Conservation (phyloP, 2,113 vertebrate species). For the Lota lota region DNA sequence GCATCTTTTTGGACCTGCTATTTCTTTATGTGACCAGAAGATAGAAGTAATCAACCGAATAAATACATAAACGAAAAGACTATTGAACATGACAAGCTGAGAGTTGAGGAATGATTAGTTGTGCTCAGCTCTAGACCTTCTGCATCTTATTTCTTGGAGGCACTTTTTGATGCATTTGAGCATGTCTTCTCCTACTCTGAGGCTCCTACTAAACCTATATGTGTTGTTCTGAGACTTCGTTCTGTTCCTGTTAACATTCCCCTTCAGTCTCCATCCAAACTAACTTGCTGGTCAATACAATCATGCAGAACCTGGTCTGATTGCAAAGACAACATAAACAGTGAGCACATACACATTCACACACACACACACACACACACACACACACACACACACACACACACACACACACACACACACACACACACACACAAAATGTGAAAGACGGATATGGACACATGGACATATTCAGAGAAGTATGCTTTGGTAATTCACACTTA, state of each 20-base stretch:
- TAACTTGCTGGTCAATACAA: constrained; percentile 38
- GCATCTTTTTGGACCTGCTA: background rate
- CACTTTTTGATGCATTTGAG: constrained; percentile 23
- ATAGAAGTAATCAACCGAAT: constrained; percentile 41
- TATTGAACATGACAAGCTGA: too few species aligned
- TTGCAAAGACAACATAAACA: constrained; percentile 22
- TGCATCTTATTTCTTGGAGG: background rate
- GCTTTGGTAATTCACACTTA: background rate
- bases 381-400: background rate
- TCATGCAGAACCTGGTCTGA: constrained; percentile 38
- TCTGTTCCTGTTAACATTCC: constrained; percentile 64
- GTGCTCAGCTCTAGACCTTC: background rate
- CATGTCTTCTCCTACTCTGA: constrained; percentile 31
- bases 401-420: constrained; percentile 3
- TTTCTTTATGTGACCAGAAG: constrained; percentile 30
- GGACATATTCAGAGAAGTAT: background rate
- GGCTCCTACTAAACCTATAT: constrained; percentile 36
- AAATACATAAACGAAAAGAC: background rate
- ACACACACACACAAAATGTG: background rate
- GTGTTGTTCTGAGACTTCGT: constrained; percentile 60
- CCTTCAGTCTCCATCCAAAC: constrained; percentile 43
- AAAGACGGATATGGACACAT: background rate
- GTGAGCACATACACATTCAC: background rate
- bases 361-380: constrained; percentile 8
- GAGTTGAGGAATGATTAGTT: too few species aligned